A percentile compares a stretch with the other conserved stretches of the same genome.
Conservation (phyloP, 2,797 vertebrate genomes). For the Siniperca obscura region DNA sequence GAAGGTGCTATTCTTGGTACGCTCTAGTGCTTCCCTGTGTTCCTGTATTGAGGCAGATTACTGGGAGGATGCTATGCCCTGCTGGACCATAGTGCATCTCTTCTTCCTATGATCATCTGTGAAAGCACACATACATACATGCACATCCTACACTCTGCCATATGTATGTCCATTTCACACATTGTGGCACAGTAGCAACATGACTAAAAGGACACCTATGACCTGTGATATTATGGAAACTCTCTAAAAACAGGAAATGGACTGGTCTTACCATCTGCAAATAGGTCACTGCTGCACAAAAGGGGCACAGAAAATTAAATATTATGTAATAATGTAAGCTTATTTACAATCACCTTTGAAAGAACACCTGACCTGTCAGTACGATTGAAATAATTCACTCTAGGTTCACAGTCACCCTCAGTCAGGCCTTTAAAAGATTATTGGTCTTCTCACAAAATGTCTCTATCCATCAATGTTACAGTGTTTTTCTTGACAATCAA, state of each 20-base stretch:
- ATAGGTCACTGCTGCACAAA: slow-evolving; percentile 18
- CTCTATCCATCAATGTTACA: background rate
- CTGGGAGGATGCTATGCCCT: slow-evolving; percentile 2
- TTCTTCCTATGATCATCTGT: slow-evolving; percentile 18
- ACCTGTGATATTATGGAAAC: slow-evolving; percentile 31
- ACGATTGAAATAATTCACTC: background rate
- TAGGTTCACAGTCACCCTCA: background rate
- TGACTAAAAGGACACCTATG: slow-evolving; percentile 53
- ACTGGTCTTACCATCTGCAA: background rate
- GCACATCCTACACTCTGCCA: slow-evolving; percentile 10
- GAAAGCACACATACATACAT: slow-evolving; percentile 6
- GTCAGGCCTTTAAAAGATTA: background rate
- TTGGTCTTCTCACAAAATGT: background rate
- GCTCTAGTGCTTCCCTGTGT: background rate
- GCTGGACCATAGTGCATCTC: slow-evolving; percentile 26
- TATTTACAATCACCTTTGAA: slow-evolving; percentile 8
- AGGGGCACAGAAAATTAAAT: background rate
- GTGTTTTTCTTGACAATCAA: background rate
- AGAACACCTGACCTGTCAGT: background rate
- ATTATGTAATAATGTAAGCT: background rate
- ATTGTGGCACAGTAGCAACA: background rate
- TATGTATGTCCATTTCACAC: slow-evolving; percentile 31
- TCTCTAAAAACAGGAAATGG: slow-evolving; percentile 46
- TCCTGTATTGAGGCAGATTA: slow-evolving; percentile 11
- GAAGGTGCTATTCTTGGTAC: slow-evolving; percentile 5